Evolutionary conservation across 2,888 invertebrate species (phyloP).

Genomic region (Diaperis boleti): DNA sequence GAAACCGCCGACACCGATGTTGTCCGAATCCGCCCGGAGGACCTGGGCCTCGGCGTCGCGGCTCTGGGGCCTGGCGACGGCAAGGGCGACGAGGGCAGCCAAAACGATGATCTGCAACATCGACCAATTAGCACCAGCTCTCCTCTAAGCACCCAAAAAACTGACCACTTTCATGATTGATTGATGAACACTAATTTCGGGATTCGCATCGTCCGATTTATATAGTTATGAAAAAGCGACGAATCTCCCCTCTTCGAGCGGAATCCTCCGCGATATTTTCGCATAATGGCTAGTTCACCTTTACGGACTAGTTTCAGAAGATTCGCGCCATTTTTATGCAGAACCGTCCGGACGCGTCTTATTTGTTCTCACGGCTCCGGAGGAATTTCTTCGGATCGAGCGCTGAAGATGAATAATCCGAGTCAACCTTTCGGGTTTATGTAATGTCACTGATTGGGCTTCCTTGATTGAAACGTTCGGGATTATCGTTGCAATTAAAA

Average conservation of each 20-base stretch:
- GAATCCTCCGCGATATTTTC: slow-evolving; percentile 28
- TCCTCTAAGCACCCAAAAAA: background rate
- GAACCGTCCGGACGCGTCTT: slow-evolving; percentile 4
- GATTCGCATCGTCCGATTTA: slow-evolving; percentile 9
- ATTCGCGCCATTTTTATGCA: slow-evolving; percentile 29
- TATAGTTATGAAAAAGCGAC: slow-evolving; percentile 17
- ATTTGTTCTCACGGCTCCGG: slow-evolving; percentile 8
- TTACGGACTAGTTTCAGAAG: slow-evolving; percentile 32
- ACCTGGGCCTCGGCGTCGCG: slow-evolving; percentile 24
- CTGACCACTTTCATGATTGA: slow-evolving; percentile 25
- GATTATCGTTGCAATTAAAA: too few relatives aligned
- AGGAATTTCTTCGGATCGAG: slow-evolving; percentile 10
- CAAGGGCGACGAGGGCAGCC: slow-evolving; percentile 15
- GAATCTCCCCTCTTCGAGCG: slow-evolving; percentile 17
- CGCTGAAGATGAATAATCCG: background rate
- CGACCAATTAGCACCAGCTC: slow-evolving; percentile 5
- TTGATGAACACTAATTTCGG: slow-evolving; percentile 28
- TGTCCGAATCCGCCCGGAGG: slow-evolving; percentile 15
- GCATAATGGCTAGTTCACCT: slow-evolving; percentile 31
- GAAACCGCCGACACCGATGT: slow-evolving; percentile 29
- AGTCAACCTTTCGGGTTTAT: background rate
- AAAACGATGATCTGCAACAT: slow-evolving; percentile 18
- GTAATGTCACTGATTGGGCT: background rate
- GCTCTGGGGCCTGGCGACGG: slow-evolving; percentile 12
- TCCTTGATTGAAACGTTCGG: slow-evolving; percentile 2